A percentile compares a stretch with the other conserved stretches of the same genome.
Evolutionary conservation across 2,113 vertebrate species (phyloP).

Genomic region (Microtus pennsylvanicus): DNA sequence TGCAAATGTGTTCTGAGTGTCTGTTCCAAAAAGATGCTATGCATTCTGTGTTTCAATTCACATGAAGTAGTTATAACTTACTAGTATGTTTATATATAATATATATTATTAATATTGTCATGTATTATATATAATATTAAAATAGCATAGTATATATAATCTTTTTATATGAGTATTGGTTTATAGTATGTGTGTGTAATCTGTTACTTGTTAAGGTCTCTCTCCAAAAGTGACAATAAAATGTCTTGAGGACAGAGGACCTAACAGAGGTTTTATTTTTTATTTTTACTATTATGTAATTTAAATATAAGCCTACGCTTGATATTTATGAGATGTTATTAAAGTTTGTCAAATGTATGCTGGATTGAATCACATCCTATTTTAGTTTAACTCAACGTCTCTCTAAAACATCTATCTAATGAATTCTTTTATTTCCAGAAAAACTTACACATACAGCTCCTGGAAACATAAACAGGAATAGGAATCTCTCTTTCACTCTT

Average conservation of each 20-base stretch:
- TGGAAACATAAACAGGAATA: not conserved
- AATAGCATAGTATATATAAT: too few species aligned
- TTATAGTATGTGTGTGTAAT: too few species aligned
- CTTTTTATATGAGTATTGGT: too few species aligned
- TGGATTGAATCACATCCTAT: not conserved
- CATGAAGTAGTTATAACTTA: not conserved
- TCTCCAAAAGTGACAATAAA: conserved; percentile 7
- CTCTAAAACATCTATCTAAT: not conserved
- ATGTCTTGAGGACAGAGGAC: not conserved
- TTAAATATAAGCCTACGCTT: not conserved
- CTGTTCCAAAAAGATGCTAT: not conserved
- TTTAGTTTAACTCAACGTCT: not conserved
- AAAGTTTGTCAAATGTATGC: not conserved
- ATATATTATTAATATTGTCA: too few species aligned
- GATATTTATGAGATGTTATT: not conserved
- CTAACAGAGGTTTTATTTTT: not conserved
- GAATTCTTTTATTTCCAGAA: not conserved
- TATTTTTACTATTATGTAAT: not conserved
- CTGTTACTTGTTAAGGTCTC: not conserved
- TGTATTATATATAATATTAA: too few species aligned
- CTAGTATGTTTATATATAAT: not conserved
- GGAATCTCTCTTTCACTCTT: not conserved
- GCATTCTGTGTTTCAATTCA: not conserved
- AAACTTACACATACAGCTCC: not conserved
- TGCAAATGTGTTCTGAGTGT: not conserved